These are phyloP conservation scores for Lagria hirta DNA, from an alignment of 2,888 invertebrate genomes.

Conservation along the genomic window DNA sequence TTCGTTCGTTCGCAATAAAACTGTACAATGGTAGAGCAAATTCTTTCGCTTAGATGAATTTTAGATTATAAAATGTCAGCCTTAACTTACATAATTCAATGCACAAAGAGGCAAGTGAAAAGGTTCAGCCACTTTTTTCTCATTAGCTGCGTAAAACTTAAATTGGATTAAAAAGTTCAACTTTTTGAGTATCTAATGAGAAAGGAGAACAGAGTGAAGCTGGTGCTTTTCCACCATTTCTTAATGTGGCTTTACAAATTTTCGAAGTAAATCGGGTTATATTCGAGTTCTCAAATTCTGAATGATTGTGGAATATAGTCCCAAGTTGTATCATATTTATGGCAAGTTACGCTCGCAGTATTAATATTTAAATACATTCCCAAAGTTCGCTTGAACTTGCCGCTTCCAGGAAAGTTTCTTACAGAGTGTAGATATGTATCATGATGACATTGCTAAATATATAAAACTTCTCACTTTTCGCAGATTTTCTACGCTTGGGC, in stretches of 20 bases:
- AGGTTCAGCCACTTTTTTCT: conserved; percentile 35
- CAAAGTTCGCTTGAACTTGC: conserved; percentile 7
- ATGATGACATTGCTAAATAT: conserved; percentile 19
- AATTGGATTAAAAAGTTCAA: conserved; percentile 35
- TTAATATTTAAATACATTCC: conserved; percentile 24
- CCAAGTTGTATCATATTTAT: conserved; percentile 19
- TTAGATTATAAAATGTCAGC: conserved; percentile 15
- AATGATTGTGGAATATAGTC: conserved; percentile 21
- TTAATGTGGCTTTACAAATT: conserved; percentile 26
- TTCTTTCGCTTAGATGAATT: too few relatives aligned
- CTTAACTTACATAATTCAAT: conserved; percentile 26
- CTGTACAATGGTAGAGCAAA: too few relatives aligned
- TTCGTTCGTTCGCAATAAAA: too few relatives aligned
- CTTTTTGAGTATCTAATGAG: conserved; percentile 30
- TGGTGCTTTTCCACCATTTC: conserved; percentile 19
- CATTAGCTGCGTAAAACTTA: conserved; percentile 35
- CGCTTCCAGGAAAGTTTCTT: conserved; percentile 8
- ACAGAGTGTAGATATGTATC: conserved; percentile 16
- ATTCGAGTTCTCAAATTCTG: conserved; percentile 27
- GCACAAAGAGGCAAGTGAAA: conserved; percentile 30
- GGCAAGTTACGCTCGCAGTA: conserved; percentile 16
- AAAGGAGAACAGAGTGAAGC: conserved; percentile 23
- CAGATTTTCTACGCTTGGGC: too few relatives aligned
- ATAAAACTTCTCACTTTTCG: conserved; percentile 13
- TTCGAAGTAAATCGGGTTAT: conserved; percentile 27